phyloP scores from a whole-genome alignment of 2,797 vertebrate species.

The Brotula barbata region DNA sequence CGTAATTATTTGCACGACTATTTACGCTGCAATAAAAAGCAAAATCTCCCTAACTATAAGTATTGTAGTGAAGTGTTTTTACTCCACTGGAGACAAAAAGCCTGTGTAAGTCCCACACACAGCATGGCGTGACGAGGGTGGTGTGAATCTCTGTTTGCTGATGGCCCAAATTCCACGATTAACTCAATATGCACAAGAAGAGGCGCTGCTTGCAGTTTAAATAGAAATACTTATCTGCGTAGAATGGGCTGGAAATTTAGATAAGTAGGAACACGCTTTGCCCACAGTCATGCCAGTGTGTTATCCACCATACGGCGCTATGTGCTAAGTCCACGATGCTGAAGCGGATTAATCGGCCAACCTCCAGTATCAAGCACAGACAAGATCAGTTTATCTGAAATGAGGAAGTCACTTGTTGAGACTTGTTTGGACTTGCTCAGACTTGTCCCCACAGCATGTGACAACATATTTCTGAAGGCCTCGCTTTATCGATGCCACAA shows the following conservation, averaged over 20 bases:
- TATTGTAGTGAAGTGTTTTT: slow-evolving; percentile 2
- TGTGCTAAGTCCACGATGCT: slow-evolving; percentile 7
- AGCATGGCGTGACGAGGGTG: slow-evolving; percentile 19
- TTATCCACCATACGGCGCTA: slow-evolving; percentile 8
- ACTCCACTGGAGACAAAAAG: slow-evolving; percentile 2
- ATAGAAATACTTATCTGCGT: slow-evolving; percentile 10
- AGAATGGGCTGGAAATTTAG: background rate
- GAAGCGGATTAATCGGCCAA: slow-evolving; percentile 22
- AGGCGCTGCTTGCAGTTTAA: slow-evolving; percentile 10
- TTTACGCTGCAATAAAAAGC: too few relatives aligned
- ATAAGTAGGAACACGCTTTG: slow-evolving; percentile 11
- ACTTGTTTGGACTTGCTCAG: slow-evolving; percentile 74
- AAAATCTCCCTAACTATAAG: too few relatives aligned
- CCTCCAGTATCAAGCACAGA: slow-evolving; percentile 25
- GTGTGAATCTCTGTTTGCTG: slow-evolving; percentile 18
- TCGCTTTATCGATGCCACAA: slow-evolving; percentile 14
- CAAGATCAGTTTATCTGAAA: slow-evolving; percentile 46
- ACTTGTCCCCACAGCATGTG: slow-evolving; percentile 70
- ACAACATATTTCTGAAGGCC: slow-evolving; percentile 37
- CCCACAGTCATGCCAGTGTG: slow-evolving; percentile 28
- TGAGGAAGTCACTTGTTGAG: slow-evolving; percentile 61
- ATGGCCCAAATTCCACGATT: slow-evolving; percentile 40
- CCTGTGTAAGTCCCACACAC: background rate
- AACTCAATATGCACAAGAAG: slow-evolving; percentile 35
- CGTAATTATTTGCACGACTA: too few relatives aligned